These are phyloP conservation scores for Meloidogyne chitwoodi DNA, from an alignment of 1,140 invertebrate species.

Conservation along the genomic window DNA sequence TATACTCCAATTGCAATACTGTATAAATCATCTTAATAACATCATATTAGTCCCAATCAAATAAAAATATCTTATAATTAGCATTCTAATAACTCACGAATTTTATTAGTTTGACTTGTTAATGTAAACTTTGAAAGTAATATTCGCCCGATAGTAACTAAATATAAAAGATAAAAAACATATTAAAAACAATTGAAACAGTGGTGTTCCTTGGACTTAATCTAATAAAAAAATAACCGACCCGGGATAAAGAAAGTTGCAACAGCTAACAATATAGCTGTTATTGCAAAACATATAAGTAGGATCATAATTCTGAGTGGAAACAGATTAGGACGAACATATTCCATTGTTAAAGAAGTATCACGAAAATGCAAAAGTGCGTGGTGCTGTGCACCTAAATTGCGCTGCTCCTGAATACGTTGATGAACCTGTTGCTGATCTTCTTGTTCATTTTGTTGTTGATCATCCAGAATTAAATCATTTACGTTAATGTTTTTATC, in stretches of 20 bases:
- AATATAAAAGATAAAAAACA: conserved; percentile 8
- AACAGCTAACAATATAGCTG: conserved; percentile 76
- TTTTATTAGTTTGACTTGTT: conserved; percentile 68
- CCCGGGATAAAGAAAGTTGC: conserved; percentile 78
- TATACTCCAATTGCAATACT: conserved; percentile 89
- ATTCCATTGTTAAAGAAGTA: conserved; percentile 37
- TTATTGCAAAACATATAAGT: conserved; percentile 76
- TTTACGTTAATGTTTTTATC: background rate
- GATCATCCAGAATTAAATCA: background rate
- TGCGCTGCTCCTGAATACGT: conserved; percentile 18
- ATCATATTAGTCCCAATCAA: no score
- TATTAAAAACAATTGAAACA: conserved; percentile 38
- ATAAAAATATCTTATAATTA: no score
- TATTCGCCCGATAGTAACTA: conserved; percentile 50
- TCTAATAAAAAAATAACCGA: conserved; percentile 48
- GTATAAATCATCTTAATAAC: conserved; percentile 72
- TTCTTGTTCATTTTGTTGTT: background rate
- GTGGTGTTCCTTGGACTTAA: conserved; percentile 31
- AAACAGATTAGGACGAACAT: conserved; percentile 67
- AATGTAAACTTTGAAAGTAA: conserved; percentile 33
- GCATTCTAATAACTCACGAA: background rate
- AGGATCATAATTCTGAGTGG: conserved; percentile 72
- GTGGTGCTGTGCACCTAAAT: conserved; percentile 64
- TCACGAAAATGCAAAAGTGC: conserved; percentile 63
- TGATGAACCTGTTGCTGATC: background rate